These are phyloP conservation scores for Falco novaeseelandiae DNA, from an alignment of 2,797 vertebrate genomes.

Conservation along the genomic window DNA sequence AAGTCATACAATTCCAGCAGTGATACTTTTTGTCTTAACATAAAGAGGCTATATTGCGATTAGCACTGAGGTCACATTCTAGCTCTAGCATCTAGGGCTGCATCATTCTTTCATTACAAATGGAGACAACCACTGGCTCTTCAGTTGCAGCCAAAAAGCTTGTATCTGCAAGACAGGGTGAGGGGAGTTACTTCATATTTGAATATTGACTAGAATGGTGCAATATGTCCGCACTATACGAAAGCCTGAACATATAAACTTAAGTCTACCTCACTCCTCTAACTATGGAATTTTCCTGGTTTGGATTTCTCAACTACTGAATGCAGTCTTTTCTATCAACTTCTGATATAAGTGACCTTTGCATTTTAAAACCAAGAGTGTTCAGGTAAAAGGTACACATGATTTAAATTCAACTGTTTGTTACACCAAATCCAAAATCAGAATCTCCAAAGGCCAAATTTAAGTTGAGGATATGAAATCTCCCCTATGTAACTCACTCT, in stretches of 20 bases:
- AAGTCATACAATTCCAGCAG: background rate
- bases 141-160: background rate
- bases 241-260: background rate
- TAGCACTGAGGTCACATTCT: background rate
- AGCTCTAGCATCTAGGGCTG: background rate
- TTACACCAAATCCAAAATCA: background rate
- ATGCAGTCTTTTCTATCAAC: background rate
- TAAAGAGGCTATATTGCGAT: background rate
- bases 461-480: background rate
- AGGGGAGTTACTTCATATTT: background rate
- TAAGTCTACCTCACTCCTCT: background rate
- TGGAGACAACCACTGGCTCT: background rate
- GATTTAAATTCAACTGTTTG: background rate
- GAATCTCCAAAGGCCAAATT: background rate
- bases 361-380: background rate
- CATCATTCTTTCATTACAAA: no score
- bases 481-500: background rate
- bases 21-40: background rate
- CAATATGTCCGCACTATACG: background rate
- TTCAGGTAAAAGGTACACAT: background rate
- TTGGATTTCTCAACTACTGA: background rate
- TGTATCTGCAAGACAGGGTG: fast-evolving
- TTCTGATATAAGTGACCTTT: background rate
- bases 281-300: background rate
- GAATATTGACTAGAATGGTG: background rate